Evolutionary conservation across 2,797 vertebrate genomes (phyloP).

Genomic region (Acrossocheilus wenchowensis): DNA sequence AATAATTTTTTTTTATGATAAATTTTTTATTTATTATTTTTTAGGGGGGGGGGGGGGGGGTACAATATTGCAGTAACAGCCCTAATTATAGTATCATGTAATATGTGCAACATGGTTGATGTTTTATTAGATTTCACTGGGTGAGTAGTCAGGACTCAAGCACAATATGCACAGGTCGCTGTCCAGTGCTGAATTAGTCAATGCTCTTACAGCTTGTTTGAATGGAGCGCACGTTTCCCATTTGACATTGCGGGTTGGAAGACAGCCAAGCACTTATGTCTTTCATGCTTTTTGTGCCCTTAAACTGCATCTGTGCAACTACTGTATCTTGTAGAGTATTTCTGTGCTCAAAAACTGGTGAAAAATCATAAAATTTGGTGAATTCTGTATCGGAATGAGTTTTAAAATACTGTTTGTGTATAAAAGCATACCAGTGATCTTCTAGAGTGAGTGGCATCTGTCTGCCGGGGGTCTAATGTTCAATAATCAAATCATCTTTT

Average conservation of each 20-base stretch:
- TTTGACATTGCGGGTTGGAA: slow-evolving; percentile 77
- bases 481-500: slow-evolving; percentile 49
- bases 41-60: no score
- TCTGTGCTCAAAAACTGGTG: background rate
- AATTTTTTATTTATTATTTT: background rate
- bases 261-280: slow-evolving; percentile 60
- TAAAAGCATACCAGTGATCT: background rate
- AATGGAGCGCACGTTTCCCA: slow-evolving; percentile 65
- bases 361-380: background rate
- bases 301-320: background rate
- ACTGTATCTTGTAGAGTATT: background rate
- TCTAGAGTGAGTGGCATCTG: background rate
- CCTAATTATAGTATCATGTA: background rate
- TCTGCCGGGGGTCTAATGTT: slow-evolving; percentile 26
- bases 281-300: background rate
- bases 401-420: background rate
- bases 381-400: background rate
- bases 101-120: background rate
- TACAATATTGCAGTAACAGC: background rate
- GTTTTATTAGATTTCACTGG: background rate
- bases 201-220: slow-evolving; percentile 24
- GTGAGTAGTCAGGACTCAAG: background rate
- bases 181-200: slow-evolving; percentile 48
- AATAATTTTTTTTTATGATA: background rate
- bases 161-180: background rate